These are phyloP conservation scores for Meghimatium bilineatum DNA, from an alignment of 2,888 invertebrate species.

Conservation along the genomic window DNA sequence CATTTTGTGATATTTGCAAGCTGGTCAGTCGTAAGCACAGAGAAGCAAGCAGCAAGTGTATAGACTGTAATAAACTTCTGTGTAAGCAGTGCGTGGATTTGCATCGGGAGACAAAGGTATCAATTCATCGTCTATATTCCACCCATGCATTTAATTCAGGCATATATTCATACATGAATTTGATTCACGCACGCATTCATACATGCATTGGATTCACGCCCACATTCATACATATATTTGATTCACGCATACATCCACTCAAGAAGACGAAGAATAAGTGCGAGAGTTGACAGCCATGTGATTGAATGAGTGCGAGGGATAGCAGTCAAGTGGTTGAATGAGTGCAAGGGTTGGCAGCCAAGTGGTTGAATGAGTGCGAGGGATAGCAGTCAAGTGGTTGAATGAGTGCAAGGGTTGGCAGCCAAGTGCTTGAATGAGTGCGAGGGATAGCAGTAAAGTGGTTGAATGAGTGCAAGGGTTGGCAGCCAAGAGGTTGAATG, in stretches of 20 bases:
- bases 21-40: conserved; percentile 74
- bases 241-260: neutral
- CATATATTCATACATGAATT: neutral
- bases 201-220: neutral
- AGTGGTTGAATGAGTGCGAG: too few relatives aligned
- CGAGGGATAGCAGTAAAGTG: too few relatives aligned
- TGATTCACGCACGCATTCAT: neutral
- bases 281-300: too few relatives aligned
- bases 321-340: too few relatives aligned
- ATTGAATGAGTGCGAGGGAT: too few relatives aligned
- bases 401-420: too few relatives aligned
- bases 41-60: conserved; percentile 77
- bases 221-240: neutral
- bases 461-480: too few relatives aligned
- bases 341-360: too few relatives aligned
- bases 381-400: too few relatives aligned
- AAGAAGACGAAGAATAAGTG: too few relatives aligned
- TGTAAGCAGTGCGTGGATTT: conserved; percentile 76
- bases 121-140: neutral
- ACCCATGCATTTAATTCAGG: neutral
- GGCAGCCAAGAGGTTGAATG: too few relatives aligned
- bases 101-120: conserved; percentile 75
- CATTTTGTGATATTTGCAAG: conserved; percentile 78
- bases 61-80: conserved; percentile 77
- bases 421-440: too few relatives aligned